Evolutionary conservation across 2,888 invertebrate genomes (phyloP).

Genomic region (Stenolophus ochropezus): DNA sequence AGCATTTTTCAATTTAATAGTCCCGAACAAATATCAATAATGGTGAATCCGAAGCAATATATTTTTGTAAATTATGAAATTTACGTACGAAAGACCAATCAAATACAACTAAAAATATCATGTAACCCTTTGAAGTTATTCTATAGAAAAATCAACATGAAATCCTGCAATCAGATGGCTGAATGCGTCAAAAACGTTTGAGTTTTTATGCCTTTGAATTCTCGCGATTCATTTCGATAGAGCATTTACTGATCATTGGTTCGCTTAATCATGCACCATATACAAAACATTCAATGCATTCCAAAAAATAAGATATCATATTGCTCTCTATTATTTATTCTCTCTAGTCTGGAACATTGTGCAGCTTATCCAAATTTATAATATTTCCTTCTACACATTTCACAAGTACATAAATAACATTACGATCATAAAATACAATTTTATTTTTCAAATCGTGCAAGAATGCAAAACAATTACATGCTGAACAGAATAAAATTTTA

Average conservation of each 20-base stretch:
- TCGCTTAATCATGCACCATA: neutral
- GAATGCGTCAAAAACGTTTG: neutral
- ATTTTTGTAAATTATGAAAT: neutral
- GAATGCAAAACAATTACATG: too few relatives aligned
- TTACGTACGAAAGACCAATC: neutral
- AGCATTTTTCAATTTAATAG: too few relatives aligned
- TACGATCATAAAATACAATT: too few relatives aligned
- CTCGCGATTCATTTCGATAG: neutral
- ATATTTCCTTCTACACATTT: too few relatives aligned
- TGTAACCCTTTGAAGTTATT: neutral
- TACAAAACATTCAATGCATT: too few relatives aligned
- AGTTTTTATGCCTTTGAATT: neutral
- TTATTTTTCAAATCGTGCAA: too few relatives aligned
- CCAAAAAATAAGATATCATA: neutral
- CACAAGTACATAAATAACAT: too few relatives aligned
- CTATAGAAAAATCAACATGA: neutral
- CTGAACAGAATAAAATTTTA: too few relatives aligned
- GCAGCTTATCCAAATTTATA: too few relatives aligned
- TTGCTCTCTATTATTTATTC: too few relatives aligned
- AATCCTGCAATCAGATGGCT: neutral
- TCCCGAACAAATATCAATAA: too few relatives aligned
- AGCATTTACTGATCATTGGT: neutral
- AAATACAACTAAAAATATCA: neutral
- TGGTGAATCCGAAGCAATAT: neutral
- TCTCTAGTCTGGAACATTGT: too few relatives aligned